phyloP scores from a whole-genome alignment of 2,113 vertebrate species.

The Gobiocypris rarus region DNA sequence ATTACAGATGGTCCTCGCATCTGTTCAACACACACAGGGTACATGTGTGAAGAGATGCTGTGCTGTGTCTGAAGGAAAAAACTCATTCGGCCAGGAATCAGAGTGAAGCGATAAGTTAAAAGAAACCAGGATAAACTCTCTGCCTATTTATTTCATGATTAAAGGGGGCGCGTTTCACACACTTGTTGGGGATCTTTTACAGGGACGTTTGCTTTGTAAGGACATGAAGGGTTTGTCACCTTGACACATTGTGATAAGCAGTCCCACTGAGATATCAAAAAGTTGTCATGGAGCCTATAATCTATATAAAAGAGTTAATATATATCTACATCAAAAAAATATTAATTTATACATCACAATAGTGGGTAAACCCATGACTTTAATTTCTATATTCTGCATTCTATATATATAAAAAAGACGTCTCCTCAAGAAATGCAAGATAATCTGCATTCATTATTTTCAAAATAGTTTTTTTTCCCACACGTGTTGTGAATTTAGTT shows the following conservation, averaged over 20 bases:
- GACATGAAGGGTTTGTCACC: slow-evolving; percentile 26
- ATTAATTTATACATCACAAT: not conserved
- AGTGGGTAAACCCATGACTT: not conserved
- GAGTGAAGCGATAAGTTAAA: not conserved
- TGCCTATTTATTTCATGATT: not conserved
- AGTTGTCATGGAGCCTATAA: not conserved
- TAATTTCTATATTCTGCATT: not conserved
- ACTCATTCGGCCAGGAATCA: not conserved
- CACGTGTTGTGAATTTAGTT: not conserved
- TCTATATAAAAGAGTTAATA: not conserved
- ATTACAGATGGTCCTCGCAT: slow-evolving; percentile 59
- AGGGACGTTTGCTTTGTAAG: slow-evolving; percentile 32
- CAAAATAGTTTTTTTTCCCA: not conserved
- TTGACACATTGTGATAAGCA: slow-evolving; percentile 23
- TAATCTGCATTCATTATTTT: not conserved
- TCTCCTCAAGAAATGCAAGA: not conserved
- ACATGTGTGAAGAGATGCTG: slow-evolving; percentile 45
- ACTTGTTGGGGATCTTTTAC: slow-evolving; percentile 19
- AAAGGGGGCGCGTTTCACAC: slow-evolving; percentile 22
- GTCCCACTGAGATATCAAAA: slow-evolving; percentile 5
- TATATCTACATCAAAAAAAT: not conserved
- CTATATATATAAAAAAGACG: too few relatives aligned
- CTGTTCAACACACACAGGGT: slow-evolving; percentile 53
- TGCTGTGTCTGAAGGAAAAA: slow-evolving; percentile 17
- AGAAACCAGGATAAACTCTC: not conserved